Evolutionary conservation across 2,113 vertebrate species (phyloP), one percentile per base, ranked within the genome.

Genomic region (Oryctolagus cuniculus): DNA sequence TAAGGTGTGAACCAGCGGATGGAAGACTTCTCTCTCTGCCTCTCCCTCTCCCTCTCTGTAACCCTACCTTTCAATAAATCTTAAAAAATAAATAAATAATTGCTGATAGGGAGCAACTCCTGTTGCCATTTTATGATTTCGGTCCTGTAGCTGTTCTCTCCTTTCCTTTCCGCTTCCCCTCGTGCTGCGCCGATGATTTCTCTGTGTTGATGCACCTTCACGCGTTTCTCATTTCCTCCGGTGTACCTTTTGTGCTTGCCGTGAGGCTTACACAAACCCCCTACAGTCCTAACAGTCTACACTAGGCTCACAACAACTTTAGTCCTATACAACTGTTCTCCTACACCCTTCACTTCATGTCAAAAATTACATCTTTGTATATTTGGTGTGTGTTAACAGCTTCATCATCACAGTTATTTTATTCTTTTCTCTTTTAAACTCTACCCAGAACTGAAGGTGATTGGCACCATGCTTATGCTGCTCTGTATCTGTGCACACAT

Each of bases 391-490:
- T n/a, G 87, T 61, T 75, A 69, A 87, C 12, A 77, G 25, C 72
- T 79, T 79, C 80, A 77, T 3, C 25, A 19, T 15, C 36, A 92
- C 55, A 58, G 15, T 77, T 64, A 31, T 58, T 88, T 79, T 44
- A 73, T 85, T 12, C n/a, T 92, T 90, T 80, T 74, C 3, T 34
- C 34, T 94, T 63, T 85, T 72, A 90, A 73, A 90, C 80, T 66
- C 27, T 70, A 38, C 5, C 25, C 21, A 84, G 49, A 81, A 81
- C 69, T 91, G 53, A 66, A 75, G 55, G 44, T 31, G 44, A 64
- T 36, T 67, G 63, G 63, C 31, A 69, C 22, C 27, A 27, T 21
- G 31, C n/a, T 36, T 75, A 31, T 49, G 70, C 53, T 79, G 31
- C 31, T 74, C 49, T 88, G 31, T 77, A 5, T 89, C 38, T 80